Percentiles rank a stretch among this genome's conserved stretches.
phyloP scores from a whole-genome alignment of 2,797 vertebrate genomes.

The Myiothlypis chrysogaster region DNA sequence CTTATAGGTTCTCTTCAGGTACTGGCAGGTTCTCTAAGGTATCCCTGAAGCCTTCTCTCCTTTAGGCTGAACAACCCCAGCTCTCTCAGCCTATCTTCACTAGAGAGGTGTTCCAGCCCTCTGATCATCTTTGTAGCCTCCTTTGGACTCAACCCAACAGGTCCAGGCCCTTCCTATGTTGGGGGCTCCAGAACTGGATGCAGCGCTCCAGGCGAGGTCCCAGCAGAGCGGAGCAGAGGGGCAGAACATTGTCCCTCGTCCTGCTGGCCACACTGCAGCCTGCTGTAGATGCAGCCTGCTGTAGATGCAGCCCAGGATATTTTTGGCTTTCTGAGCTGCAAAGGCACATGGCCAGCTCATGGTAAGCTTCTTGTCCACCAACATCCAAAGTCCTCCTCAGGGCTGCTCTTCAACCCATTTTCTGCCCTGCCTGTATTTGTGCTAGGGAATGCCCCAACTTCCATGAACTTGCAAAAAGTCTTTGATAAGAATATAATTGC shows the following conservation, averaged over 20 bases:
- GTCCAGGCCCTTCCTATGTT: not conserved
- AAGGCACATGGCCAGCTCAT: not conserved
- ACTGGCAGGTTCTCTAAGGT: too few species aligned
- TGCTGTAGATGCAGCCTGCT: not conserved
- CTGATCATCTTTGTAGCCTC: not conserved
- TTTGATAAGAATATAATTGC: slow-evolving; percentile 24
- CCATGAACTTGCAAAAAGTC: not conserved
- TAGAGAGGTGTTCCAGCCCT: not conserved
- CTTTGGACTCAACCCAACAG: not conserved
- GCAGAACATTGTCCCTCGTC: accelerated
- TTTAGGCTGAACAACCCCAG: not conserved
- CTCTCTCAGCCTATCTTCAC: not conserved
- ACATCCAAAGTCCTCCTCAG: not conserved
- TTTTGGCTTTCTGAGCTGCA: not conserved
- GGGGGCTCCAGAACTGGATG: not conserved
- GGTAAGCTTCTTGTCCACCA: not conserved
- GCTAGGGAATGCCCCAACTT: not conserved
- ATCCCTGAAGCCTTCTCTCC: not conserved
- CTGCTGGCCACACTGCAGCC: not conserved
- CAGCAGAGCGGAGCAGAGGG: not conserved
- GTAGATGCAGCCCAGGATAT: not conserved
- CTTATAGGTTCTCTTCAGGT: not conserved
- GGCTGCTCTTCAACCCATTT: not conserved
- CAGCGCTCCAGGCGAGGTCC: not conserved
- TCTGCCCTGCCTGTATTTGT: not conserved